Percentiles rank a stretch among this genome's conserved stretches.
Conservation (phyloP, 1,140 invertebrate genomes). For the Heliconius nattereri region DNA sequence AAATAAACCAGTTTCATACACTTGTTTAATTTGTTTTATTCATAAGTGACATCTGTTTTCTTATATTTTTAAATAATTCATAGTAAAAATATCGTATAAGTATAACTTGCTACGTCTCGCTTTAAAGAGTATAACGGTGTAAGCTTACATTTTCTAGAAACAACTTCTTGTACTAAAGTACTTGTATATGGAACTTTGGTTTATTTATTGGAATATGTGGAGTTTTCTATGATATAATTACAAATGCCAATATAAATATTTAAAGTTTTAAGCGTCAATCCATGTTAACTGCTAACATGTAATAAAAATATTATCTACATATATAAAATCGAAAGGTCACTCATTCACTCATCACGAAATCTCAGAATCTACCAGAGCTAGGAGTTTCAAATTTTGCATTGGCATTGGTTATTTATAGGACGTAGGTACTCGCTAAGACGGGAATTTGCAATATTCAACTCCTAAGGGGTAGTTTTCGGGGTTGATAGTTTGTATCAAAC, state of each 20-base stretch:
- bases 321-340: no score
- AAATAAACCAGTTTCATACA: no score
- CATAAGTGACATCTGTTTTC: neutral
- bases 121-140: neutral
- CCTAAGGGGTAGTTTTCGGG: no score
- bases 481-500: no score
- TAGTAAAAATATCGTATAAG: neutral
- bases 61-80: neutral
- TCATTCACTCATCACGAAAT: no score
- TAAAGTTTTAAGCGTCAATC: neutral
- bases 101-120: no score
- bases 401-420: no score
- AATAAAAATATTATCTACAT: neutral
- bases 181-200: neutral
- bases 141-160: neutral
- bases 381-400: no score
- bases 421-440: no score
- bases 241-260: neutral
- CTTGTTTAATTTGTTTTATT: neutral
- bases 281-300: neutral
- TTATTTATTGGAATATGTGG: neutral
- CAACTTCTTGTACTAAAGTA: neutral
- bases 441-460: no score
- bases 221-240: neutral
- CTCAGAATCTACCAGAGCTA: no score